Conservation (phyloP, 2,113 vertebrate genomes). For the Podilymbus podiceps region DNA sequence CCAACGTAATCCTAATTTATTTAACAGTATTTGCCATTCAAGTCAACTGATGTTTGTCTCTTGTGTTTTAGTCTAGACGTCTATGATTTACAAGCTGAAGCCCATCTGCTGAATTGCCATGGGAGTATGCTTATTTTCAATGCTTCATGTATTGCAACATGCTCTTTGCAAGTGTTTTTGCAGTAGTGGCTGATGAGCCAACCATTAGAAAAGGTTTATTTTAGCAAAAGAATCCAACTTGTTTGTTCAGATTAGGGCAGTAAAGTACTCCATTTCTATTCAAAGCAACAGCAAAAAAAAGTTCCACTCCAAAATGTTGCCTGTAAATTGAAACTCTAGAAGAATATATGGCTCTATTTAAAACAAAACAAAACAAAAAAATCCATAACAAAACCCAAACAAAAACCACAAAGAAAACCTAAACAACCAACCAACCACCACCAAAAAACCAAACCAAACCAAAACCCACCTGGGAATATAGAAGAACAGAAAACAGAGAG, state of each 20-base stretch:
- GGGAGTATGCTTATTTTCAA: slow-evolving; percentile 62
- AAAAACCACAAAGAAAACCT: no score
- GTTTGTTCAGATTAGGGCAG: slow-evolving; percentile 15
- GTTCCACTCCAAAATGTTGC: neutral
- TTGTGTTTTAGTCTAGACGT: slow-evolving; percentile 66
- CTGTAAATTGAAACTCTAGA: neutral
- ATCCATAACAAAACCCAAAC: no score
- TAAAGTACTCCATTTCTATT: neutral
- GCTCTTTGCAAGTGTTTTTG: slow-evolving; percentile 60
- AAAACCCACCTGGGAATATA: neutral
- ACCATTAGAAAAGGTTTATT: slow-evolving; percentile 47
- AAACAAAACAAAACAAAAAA: no score
- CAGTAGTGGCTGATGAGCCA: slow-evolving; percentile 45
- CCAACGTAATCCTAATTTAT: slow-evolving; percentile 55
- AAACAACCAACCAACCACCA: no score
- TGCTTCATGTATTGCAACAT: slow-evolving; percentile 57
- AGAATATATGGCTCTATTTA: neutral
- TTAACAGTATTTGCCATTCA: slow-evolving; percentile 64
- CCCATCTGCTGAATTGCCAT: slow-evolving; percentile 66
- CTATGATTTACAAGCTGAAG: slow-evolving; percentile 62
- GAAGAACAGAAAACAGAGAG: neutral
- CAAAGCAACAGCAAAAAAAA: neutral
- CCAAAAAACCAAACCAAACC: no score
- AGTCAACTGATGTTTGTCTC: slow-evolving; percentile 70
- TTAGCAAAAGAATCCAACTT: neutral